Percentiles rank a stretch among this genome's conserved stretches.
phyloP scores from a whole-genome alignment of 1,140 invertebrate genomes.

The Musca vetustissima region DNA sequence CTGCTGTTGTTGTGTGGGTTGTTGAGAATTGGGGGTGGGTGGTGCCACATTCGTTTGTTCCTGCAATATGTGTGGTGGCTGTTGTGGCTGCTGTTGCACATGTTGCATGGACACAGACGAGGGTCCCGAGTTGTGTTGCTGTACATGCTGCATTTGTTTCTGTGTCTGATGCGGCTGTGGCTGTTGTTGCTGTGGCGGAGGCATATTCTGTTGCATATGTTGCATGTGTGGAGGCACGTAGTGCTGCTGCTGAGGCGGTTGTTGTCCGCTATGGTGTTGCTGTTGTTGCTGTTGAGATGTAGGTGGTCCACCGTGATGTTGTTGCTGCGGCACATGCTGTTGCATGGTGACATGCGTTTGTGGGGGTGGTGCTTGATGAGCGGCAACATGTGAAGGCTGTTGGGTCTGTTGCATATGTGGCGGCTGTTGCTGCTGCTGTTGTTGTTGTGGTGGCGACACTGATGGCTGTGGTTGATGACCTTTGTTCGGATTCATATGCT shows the following conservation, averaged over 20 bases:
- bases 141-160: slow-evolving; percentile 35
- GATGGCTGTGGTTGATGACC: slow-evolving; percentile 37
- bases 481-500: slow-evolving; percentile 43
- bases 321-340: slow-evolving; percentile 48
- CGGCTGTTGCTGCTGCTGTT: slow-evolving; percentile 51
- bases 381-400: slow-evolving; percentile 41
- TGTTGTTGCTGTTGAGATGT: slow-evolving; percentile 42
- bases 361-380: slow-evolving; percentile 55
- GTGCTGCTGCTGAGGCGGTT: slow-evolving; percentile 51
- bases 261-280: slow-evolving; percentile 53
- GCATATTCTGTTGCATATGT: slow-evolving; percentile 41
- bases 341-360: slow-evolving; percentile 38
- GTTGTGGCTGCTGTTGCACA: slow-evolving; percentile 37
- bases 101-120: slow-evolving; percentile 28
- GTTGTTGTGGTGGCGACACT: slow-evolving; percentile 43
- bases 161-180: slow-evolving; percentile 27
- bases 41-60: slow-evolving; percentile 21
- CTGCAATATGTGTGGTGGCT: slow-evolving; percentile 27
- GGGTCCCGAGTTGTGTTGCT: slow-evolving; percentile 19
- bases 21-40: slow-evolving; percentile 29
- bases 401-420: slow-evolving; percentile 49
- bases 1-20: background rate
- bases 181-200: slow-evolving; percentile 36
- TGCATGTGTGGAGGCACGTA: slow-evolving; percentile 34
- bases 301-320: slow-evolving; percentile 57